phyloP scores from a whole-genome alignment of 2,797 vertebrate genomes.

The Micropoecilia bifurca region DNA sequence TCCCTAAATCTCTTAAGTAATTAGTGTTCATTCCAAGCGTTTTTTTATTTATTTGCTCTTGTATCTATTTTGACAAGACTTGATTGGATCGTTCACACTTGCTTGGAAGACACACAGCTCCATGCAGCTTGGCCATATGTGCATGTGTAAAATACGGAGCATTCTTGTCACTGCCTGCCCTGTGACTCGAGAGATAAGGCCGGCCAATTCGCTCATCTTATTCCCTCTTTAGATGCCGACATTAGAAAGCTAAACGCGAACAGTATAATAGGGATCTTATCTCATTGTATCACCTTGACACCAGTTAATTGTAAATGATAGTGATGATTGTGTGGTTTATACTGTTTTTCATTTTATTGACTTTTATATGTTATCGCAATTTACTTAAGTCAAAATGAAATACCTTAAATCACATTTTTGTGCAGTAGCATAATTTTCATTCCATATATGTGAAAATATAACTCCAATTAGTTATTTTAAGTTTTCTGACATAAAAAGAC shows the following conservation, averaged over 20 bases:
- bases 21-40: constrained; percentile 42
- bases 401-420: not conserved
- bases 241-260: constrained; percentile 43
- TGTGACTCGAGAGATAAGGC: constrained; percentile 51
- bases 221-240: constrained; percentile 17
- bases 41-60: constrained; percentile 54
- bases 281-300: constrained; percentile 45
- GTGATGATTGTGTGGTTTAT: constrained; percentile 17
- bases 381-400: not conserved
- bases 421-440: not conserved
- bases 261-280: constrained; percentile 47
- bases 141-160: constrained; percentile 36
- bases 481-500: not conserved
- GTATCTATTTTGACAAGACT: constrained; percentile 44
- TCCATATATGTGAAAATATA: not conserved
- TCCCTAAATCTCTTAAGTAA: constrained; percentile 74
- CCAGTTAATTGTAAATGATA: constrained; percentile 54
- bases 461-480: not conserved
- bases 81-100: constrained; percentile 51
- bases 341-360: not conserved
- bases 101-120: constrained; percentile 23
- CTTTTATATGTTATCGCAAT: not conserved
- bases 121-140: constrained; percentile 6
- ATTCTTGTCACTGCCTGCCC: constrained; percentile 34
- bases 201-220: constrained; percentile 23